Conservation (phyloP, 1,140 invertebrate genomes). For the Drosophila novamexicana region DNA sequence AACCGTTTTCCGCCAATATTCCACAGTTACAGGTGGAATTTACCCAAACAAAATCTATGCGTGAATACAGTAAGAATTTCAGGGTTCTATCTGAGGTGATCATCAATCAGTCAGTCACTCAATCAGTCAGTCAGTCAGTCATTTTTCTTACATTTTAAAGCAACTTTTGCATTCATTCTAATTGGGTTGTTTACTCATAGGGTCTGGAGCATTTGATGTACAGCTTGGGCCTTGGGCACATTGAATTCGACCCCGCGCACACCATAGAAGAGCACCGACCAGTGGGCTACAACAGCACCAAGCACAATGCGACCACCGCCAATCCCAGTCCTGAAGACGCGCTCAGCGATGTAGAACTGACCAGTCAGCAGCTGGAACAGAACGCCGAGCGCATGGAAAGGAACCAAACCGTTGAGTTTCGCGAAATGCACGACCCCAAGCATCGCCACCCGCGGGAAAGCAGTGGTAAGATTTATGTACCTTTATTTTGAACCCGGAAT, state of each 20-base stretch:
- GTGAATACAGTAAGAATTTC: no score
- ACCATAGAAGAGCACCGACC: constrained; percentile 86
- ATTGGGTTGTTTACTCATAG: constrained; percentile 72
- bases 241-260: constrained; percentile 86
- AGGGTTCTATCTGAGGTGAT: no score
- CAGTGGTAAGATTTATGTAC: constrained; percentile 46
- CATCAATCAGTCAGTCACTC: no score
- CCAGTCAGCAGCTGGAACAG: constrained; percentile 14
- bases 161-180: neutral
- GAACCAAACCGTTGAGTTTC: constrained; percentile 76
- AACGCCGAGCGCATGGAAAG: neutral
- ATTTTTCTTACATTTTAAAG: no score
- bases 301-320: neutral
- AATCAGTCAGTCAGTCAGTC: no score
- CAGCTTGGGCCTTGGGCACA: constrained; percentile 86
- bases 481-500: no score
- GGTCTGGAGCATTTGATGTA: constrained; percentile 88
- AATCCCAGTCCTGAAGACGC: constrained; percentile 24
- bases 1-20: no score
- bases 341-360: constrained; percentile 48
- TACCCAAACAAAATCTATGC: no score
- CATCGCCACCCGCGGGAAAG: constrained; percentile 85
- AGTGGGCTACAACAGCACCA: constrained; percentile 75
- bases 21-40: no score
- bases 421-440: constrained; percentile 86